A percentile compares a stretch with the other conserved stretches of the same genome.
Evolutionary conservation across 2,888 invertebrate genomes (phyloP).

Genomic region (Galerucella nymphaeae): DNA sequence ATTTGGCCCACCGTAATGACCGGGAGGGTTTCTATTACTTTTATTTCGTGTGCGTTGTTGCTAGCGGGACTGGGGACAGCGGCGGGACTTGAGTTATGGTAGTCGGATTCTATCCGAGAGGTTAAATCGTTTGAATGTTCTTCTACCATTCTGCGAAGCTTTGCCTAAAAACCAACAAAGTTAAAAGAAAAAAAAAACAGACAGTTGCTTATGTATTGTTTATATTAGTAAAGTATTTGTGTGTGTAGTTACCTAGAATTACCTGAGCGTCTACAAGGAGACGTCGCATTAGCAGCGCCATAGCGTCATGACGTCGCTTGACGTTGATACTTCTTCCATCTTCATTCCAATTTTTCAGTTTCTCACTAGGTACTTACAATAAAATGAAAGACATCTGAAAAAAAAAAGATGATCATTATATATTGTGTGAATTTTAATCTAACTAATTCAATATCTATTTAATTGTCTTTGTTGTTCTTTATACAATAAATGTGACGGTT

Average conservation of each 20-base stretch:
- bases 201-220: not conserved
- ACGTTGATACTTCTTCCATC: constrained; percentile 61
- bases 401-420: not conserved
- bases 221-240: constrained; percentile 10
- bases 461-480: not conserved
- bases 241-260: constrained; percentile 49
- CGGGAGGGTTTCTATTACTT: constrained; percentile 47
- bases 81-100: constrained; percentile 58
- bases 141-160: constrained; percentile 84
- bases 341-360: constrained; percentile 40
- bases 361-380: not conserved
- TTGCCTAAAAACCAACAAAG: constrained; percentile 54
- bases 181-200: constrained; percentile 1
- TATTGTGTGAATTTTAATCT: no score
- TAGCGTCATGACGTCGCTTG: constrained; percentile 76
- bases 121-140: constrained; percentile 73
- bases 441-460: constrained; percentile 1
- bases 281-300: constrained; percentile 88
- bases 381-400: not conserved
- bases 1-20: not conserved
- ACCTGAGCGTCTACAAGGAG: constrained; percentile 89
- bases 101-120: constrained; percentile 63
- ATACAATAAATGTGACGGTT: not conserved
- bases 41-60: constrained; percentile 51
- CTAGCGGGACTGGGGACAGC: constrained; percentile 54